Evolutionary conservation across 2,888 invertebrate genomes (phyloP).

Genomic region (Tipula unca): DNA sequence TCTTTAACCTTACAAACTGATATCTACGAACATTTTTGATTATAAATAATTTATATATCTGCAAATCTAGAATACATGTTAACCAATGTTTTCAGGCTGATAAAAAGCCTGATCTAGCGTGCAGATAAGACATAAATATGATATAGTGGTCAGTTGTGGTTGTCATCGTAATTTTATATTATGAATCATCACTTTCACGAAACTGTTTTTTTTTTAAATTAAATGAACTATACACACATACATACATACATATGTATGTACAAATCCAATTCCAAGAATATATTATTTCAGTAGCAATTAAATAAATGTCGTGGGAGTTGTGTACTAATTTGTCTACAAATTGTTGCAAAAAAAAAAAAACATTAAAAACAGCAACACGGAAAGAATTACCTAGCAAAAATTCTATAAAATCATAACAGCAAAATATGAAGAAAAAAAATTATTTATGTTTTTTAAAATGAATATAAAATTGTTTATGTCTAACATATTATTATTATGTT

Average conservation of each 20-base stretch:
- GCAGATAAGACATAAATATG: background rate
- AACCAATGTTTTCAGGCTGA: background rate
- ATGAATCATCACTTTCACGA: background rate
- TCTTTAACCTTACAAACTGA: too few relatives aligned
- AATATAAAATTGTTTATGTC: background rate
- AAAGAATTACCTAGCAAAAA: background rate
- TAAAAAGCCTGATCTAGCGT: background rate
- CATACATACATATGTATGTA: too few relatives aligned
- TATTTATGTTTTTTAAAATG: background rate
- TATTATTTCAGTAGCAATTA: background rate
- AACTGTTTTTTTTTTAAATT: too few relatives aligned
- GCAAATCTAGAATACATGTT: background rate
- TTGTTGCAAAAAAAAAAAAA: background rate
- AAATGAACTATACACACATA: too few relatives aligned
- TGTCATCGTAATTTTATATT: background rate
- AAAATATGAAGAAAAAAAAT: background rate
- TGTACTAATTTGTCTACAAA: background rate
- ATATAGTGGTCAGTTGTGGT: background rate
- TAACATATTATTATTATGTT: background rate
- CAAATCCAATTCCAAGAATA: background rate
- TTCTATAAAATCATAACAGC: background rate
- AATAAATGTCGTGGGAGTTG: background rate
- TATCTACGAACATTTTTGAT: too few relatives aligned
- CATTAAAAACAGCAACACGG: background rate
- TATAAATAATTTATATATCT: background rate